These are phyloP conservation scores for Microctonus aethiopoides DNA, from an alignment of 2,888 invertebrate species.

Conservation along the genomic window DNA sequence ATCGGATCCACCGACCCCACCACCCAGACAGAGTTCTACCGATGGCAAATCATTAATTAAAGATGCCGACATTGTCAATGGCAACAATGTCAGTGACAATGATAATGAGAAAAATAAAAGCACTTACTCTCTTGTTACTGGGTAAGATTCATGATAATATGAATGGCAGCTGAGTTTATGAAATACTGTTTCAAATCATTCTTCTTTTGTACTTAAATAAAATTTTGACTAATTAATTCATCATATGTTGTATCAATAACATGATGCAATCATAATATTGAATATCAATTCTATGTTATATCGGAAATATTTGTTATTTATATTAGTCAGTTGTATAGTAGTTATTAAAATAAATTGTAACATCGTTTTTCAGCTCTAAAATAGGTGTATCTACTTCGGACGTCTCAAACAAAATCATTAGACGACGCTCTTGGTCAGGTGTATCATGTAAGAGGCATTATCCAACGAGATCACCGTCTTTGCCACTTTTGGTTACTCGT, in stretches of 20 bases:
- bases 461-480: constrained; percentile 56
- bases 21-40: constrained; percentile 48
- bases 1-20: constrained; percentile 58
- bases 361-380: constrained; percentile 42
- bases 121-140: constrained; percentile 31
- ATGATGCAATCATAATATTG: too few relatives aligned
- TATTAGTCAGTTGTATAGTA: neutral
- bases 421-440: constrained; percentile 59
- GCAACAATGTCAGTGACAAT: constrained; percentile 35
- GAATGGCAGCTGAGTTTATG: neutral
- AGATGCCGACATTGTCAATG: constrained; percentile 16
- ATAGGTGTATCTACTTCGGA: constrained; percentile 41
- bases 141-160: constrained; percentile 30
- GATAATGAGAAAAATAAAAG: constrained; percentile 16
- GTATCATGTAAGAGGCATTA: constrained; percentile 39
- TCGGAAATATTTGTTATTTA: neutral
- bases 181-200: neutral
- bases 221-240: neutral
- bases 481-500: constrained; percentile 59
- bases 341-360: neutral
- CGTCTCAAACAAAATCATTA: constrained; percentile 39
- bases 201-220: neutral
- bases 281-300: neutral
- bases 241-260: neutral
- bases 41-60: constrained; percentile 24